Base-by-base conservation (phyloP, 2,888 invertebrate genomes). In the Stenotaenia linearis region DNA sequence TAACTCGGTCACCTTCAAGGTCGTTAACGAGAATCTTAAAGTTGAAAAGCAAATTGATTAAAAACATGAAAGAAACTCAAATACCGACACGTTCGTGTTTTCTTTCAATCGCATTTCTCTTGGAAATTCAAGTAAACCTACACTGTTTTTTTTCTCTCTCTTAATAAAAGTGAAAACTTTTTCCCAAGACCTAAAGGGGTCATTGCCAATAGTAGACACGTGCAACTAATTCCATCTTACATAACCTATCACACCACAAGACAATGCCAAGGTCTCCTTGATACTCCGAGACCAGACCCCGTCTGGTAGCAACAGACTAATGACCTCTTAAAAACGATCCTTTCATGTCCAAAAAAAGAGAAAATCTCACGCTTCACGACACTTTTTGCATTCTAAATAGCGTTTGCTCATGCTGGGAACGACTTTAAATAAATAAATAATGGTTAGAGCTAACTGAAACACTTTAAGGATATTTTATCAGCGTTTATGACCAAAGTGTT, bases 141-240 rank as follows among this genome's bases (percentile, higher is more conserved):
- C 69, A 69, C 69, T 69, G 25, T 25, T 69, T 69, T 28, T 69
- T 69, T 69, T 25, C 23, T 12, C 28, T 15, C 32, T 32, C 32
- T 69, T 69, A 69, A 69, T 69, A 69, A 28, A 69, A 69, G 15
- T 69, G 28, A 12, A 45, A 69, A 28, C 12, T 69, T 69, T 69
- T 69, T 69, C 69, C 69, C 69, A 69, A 69, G 69, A 69, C 69
- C 69, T 12, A 28, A n/a, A 69, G 69, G n/a, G 69, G 69, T 69
- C 69, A 69, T 69, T 69, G 69, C 69, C 69, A 28, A 69, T 15
- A 69, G 69, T 69, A 69, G 69, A 69, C 69, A 69, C 69, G 69
- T 69, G 69, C 23, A 69, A 69, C 69, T 69, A 23, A 69, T 69
- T 69, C 28, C 69, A 69, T 69, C 69, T 69, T 69, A 69, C 69